phyloP scores from a whole-genome alignment of 2,797 vertebrate genomes.

The Channallabes apus region DNA sequence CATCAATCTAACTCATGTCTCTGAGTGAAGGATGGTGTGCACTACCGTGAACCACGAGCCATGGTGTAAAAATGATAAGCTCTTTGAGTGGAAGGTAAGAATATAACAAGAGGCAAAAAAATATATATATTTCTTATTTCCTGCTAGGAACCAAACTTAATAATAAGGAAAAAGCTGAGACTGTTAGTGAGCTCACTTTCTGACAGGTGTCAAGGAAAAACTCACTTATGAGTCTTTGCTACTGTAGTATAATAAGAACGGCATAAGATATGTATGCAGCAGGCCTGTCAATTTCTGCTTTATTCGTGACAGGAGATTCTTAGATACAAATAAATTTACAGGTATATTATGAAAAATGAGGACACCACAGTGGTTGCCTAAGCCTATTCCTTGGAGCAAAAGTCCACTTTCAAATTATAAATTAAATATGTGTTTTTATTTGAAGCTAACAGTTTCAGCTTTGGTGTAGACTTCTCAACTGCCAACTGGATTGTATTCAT shows the following conservation, averaged over 20 bases:
- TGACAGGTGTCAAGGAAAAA: conserved; percentile 39
- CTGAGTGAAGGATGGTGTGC: conserved; percentile 39
- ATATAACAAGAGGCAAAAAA: conserved; percentile 38
- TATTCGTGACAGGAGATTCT: conserved; percentile 23
- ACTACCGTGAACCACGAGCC: conserved; percentile 37
- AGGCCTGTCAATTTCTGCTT: conserved; percentile 32
- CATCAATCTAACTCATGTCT: conserved; percentile 41
- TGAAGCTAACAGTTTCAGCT: conserved; percentile 2
- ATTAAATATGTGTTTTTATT: conserved; percentile 15
- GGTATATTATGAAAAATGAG: conserved; percentile 32
- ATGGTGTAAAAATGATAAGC: conserved; percentile 53
- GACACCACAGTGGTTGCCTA: neutral
- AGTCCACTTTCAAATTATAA: neutral
- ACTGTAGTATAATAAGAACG: conserved; percentile 31
- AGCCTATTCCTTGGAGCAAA: conserved; percentile 10
- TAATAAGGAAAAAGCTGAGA: conserved; percentile 39
- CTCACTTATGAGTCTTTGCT: conserved; percentile 33
- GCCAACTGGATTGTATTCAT: neutral
- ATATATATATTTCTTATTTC: conserved; percentile 32
- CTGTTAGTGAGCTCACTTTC: conserved; percentile 32
- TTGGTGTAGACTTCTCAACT: neutral
- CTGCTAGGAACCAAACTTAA: conserved; percentile 43
- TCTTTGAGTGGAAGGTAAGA: conserved; percentile 52
- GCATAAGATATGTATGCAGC: conserved; percentile 37
- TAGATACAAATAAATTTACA: conserved; percentile 38